These are phyloP conservation scores for Pterostichus niger DNA, from an alignment of 2,888 invertebrate genomes.

Conservation along the genomic window DNA sequence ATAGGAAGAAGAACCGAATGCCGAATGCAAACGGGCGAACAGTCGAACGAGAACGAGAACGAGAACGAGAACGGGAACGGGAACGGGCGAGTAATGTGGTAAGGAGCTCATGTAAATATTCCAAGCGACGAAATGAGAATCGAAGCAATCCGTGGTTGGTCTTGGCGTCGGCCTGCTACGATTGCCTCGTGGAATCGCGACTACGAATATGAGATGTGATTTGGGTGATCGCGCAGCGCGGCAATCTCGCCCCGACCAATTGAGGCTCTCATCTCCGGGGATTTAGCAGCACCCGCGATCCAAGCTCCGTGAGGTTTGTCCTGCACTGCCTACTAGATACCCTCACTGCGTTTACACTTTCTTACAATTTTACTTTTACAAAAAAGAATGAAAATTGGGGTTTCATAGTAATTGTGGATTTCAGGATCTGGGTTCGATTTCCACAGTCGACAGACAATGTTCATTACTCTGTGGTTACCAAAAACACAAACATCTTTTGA, in stretches of 20 bases:
- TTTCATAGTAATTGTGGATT: too few species aligned
- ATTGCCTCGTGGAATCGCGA: constrained; percentile 9
- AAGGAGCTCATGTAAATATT: constrained; percentile 67
- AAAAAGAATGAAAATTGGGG: background rate
- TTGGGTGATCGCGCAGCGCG: constrained; percentile 72
- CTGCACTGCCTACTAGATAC: constrained; percentile 20
- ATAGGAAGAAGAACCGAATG: constrained; percentile 70
- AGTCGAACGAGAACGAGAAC: constrained; percentile 3
- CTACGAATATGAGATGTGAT: constrained; percentile 73
- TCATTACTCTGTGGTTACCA: too few species aligned
- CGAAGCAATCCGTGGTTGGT: constrained; percentile 71
- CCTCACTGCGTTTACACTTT: constrained; percentile 36
- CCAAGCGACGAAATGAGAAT: constrained; percentile 63
- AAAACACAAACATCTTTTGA: too few species aligned
- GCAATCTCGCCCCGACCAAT: constrained; percentile 74
- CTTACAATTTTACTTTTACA: background rate
- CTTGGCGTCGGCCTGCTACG: constrained; percentile 67
- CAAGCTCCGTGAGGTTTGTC: constrained; percentile 28
- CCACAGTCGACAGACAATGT: too few species aligned
- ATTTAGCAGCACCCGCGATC: constrained; percentile 70
- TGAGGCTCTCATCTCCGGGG: constrained; percentile 74
- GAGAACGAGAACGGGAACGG: constrained; percentile 27
- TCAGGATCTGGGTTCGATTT: too few species aligned
- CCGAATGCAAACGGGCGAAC: background rate
- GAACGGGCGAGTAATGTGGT: constrained; percentile 55